Conservation (phyloP, 2,888 invertebrate species). For the Cephonodes hylas region DNA sequence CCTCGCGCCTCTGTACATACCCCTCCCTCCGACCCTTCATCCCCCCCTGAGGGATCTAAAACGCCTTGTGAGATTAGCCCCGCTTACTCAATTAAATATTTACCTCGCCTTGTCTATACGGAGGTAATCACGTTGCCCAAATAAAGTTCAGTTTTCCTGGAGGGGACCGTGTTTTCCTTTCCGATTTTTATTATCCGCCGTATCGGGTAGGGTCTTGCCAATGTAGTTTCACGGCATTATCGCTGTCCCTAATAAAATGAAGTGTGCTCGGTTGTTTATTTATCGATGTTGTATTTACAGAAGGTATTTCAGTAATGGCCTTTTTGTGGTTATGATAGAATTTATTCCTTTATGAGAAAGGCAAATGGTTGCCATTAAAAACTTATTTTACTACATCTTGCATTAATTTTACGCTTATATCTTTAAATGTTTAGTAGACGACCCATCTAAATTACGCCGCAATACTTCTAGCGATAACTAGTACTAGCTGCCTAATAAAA, state of each 20-base stretch:
- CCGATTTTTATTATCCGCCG: slow-evolving; percentile 2
- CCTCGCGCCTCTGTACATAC: slow-evolving; percentile 43
- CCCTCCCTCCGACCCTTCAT: slow-evolving; percentile 26
- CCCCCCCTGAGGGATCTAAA: slow-evolving; percentile 31
- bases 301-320: background rate
- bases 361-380: no score
- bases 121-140: slow-evolving; percentile 17
- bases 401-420: no score
- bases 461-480: no score
- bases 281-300: background rate
- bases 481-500: no score
- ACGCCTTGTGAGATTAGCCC: slow-evolving; percentile 46
- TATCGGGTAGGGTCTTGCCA: background rate
- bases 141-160: slow-evolving; percentile 23
- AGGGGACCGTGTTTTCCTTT: slow-evolving; percentile 16
- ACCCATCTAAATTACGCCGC: no score
- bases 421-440: no score
- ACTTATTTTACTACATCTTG: no score
- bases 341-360: background rate
- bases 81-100: slow-evolving; percentile 48
- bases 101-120: slow-evolving; percentile 30
- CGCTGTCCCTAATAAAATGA: background rate
- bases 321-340: background rate
- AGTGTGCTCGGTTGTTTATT: background rate
- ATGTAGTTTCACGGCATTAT: slow-evolving; percentile 5